Conservation (phyloP, 2,888 invertebrate genomes). For the Lithophane socia region DNA sequence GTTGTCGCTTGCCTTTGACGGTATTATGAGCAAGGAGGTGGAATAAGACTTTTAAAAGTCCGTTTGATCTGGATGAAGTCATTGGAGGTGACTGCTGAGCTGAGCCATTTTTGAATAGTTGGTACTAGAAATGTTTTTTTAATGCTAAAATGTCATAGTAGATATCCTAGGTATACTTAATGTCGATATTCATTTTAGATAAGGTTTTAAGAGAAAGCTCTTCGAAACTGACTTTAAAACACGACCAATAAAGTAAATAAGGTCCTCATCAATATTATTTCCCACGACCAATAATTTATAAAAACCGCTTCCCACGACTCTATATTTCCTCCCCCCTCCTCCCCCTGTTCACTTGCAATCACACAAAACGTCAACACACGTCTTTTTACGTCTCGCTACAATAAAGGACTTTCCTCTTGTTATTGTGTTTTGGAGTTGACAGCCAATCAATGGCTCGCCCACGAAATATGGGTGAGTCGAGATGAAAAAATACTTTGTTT, state of each 20-base stretch:
- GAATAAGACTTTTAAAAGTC: background rate
- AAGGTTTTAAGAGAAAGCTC: background rate
- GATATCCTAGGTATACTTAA: no score
- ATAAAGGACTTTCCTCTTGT: constrained; percentile 71
- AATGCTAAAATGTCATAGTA: background rate
- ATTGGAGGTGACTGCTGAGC: background rate
- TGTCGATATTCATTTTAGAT: background rate
- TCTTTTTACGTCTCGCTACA: constrained; percentile 72
- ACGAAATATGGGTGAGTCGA: constrained; percentile 69
- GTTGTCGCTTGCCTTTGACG: background rate
- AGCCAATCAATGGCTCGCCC: constrained; percentile 75
- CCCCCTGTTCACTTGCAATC: constrained; percentile 44
- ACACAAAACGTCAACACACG: constrained; percentile 63
- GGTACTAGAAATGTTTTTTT: no score
- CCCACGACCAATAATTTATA: constrained; percentile 1
- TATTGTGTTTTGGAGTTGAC: constrained; percentile 75
- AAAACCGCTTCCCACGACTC: background rate
- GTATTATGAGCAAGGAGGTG: background rate
- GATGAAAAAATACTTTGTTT: constrained; percentile 69
- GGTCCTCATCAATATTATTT: constrained; percentile 22
- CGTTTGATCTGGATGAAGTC: background rate
- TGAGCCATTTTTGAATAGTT: no score
- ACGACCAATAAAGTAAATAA: background rate
- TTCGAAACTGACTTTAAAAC: background rate
- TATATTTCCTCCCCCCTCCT: background rate